These are phyloP conservation scores for Champsocephalus gunnari DNA, from an alignment of 2,797 vertebrate genomes.

Conservation along the genomic window DNA sequence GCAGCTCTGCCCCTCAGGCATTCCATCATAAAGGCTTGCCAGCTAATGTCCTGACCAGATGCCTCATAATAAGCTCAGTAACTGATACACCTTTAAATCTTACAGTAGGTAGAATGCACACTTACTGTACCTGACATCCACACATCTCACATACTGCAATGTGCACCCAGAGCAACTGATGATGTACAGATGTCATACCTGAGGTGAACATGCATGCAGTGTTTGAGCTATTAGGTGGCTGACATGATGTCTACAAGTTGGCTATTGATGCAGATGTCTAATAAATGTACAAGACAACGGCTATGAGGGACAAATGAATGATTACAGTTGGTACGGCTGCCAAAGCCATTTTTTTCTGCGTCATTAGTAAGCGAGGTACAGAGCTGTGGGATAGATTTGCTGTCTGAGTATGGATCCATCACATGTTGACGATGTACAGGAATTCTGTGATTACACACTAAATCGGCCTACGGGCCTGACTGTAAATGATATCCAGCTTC, in stretches of 20 bases:
- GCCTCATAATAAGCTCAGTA: constrained; percentile 63
- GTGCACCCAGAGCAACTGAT: constrained; percentile 44
- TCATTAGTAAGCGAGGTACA: constrained; percentile 48
- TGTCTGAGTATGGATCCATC: constrained; percentile 54
- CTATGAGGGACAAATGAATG: constrained; percentile 59
- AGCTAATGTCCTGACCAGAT: constrained; percentile 60
- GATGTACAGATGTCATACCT: constrained; percentile 53
- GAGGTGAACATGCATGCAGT: constrained; percentile 32
- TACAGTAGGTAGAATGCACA: constrained; percentile 47
- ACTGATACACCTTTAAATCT: constrained; percentile 64
- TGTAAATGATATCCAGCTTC: constrained; percentile 68
- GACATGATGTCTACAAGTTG: constrained; percentile 49
- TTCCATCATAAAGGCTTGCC: constrained; percentile 57
- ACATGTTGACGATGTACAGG: constrained; percentile 64
- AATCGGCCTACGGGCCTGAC: constrained; percentile 57
- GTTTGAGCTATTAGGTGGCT: constrained; percentile 52
- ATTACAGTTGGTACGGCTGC: constrained; percentile 57
- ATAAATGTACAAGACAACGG: constrained; percentile 50
- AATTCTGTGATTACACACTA: constrained; percentile 71
- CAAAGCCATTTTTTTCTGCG: constrained; percentile 54
- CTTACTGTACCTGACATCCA: constrained; percentile 55
- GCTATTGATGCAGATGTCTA: constrained; percentile 59
- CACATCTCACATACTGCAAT: constrained; percentile 47
- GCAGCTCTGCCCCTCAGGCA: constrained; percentile 50
- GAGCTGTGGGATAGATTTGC: constrained; percentile 48